Evolutionary conservation across 53 echinoderm and acorn worm genomes (phyloP).

Genomic region (Echinometra lucunter): DNA sequence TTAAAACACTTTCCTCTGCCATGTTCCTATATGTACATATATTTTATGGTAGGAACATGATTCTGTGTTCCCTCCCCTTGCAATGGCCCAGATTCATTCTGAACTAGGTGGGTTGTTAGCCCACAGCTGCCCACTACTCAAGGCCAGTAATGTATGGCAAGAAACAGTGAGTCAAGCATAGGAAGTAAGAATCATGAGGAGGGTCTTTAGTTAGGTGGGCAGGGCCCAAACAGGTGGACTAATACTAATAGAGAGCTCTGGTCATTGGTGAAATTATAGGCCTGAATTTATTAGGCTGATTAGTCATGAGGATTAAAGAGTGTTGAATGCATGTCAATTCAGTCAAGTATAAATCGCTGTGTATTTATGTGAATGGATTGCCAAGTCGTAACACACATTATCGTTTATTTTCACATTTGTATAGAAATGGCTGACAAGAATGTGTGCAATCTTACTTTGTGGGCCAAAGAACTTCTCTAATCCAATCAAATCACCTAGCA

Average conservation of each 20-base stretch:
- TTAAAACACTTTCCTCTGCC: not conserved
- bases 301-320: not conserved
- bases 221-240: constrained; percentile 45
- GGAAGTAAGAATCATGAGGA: constrained; percentile 10
- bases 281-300: not conserved
- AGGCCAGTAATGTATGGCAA: not conserved
- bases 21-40: too few relatives aligned
- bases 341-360: not conserved
- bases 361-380: not conserved
- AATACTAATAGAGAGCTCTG: not conserved
- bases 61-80: not conserved
- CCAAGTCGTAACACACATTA: too few relatives aligned
- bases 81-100: not conserved
- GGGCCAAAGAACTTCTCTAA: too few relatives aligned
- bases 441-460: too few relatives aligned
- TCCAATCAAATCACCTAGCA: too few relatives aligned
- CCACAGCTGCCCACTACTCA: not conserved
- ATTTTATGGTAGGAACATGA: not conserved
- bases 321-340: not conserved
- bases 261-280: not conserved
- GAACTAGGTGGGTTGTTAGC: not conserved
- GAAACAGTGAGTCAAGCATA: not conserved
- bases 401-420: too few relatives aligned
- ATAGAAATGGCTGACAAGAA: too few relatives aligned
- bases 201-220: constrained; percentile 7